Evolutionary conservation across 2,888 invertebrate genomes (phyloP).

Genomic region (Agrotis clavis): DNA sequence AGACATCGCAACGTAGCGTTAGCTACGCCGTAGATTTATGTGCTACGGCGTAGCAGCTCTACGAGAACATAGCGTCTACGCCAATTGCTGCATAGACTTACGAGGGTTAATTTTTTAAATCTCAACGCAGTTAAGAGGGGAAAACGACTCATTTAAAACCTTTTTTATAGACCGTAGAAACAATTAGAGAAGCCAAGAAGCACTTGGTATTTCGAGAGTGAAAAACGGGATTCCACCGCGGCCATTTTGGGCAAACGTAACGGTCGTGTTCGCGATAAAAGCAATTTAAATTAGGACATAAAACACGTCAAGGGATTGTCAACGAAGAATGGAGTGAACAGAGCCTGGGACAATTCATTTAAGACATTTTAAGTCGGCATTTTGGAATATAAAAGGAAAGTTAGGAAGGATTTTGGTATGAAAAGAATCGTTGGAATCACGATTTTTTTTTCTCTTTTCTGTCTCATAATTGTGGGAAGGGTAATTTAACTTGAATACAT

Average conservation of each 20-base stretch:
- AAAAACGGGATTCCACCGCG: constrained; percentile 76
- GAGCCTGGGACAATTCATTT: constrained; percentile 80
- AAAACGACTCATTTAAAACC: constrained; percentile 57
- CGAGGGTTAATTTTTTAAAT: constrained; percentile 52
- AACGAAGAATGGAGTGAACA: constrained; percentile 78
- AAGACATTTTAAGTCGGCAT: constrained; percentile 77
- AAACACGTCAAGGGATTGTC: constrained; percentile 87
- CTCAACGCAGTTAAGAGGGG: constrained; percentile 46
- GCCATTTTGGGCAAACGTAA: constrained; percentile 75
- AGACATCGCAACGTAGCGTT: constrained; percentile 54
- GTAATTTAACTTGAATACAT: constrained; percentile 63
- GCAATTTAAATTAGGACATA: constrained; percentile 84
- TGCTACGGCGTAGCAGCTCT: constrained; percentile 56
- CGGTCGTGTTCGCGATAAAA: constrained; percentile 81
- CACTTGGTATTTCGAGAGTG: constrained; percentile 77
- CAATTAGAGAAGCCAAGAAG: constrained; percentile 76
- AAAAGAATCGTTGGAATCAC: constrained; percentile 73
- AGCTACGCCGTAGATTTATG: constrained; percentile 64
- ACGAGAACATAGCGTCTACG: constrained; percentile 37
- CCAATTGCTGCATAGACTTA: constrained; percentile 36
- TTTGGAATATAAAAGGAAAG: constrained; percentile 74
- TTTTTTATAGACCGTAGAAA: constrained; percentile 73
- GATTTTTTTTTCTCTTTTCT: constrained; percentile 69
- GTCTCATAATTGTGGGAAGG: constrained; percentile 64
- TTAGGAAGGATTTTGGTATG: constrained; percentile 74